Conservation (phyloP, 2,113 vertebrate genomes). For the Brevimyrus niger region DNA sequence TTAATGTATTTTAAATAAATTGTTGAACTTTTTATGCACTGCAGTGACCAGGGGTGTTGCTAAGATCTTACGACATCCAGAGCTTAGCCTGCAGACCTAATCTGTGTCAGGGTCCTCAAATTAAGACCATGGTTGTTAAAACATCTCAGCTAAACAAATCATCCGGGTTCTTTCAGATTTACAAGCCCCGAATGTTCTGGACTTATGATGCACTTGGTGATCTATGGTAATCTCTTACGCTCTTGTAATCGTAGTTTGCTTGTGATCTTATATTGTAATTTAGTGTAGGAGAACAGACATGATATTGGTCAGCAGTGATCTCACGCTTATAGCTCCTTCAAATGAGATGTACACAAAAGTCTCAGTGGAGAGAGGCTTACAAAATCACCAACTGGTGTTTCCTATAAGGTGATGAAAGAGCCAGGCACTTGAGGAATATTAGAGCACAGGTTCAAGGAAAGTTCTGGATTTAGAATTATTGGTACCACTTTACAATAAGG, state of each 20-base stretch:
- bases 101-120: background rate
- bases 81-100: background rate
- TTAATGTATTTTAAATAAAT: background rate
- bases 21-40: background rate
- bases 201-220: background rate
- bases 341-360: background rate
- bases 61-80: background rate
- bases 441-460: background rate
- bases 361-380: too few relatives aligned
- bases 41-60: background rate
- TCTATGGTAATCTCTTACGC: background rate
- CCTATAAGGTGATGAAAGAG: too few relatives aligned
- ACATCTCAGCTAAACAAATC: background rate
- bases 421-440: background rate
- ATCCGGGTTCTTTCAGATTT: background rate
- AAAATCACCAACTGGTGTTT: too few relatives aligned
- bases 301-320: background rate
- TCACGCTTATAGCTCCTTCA: background rate
- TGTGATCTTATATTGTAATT: background rate
- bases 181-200: background rate
- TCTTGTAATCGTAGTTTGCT: background rate
- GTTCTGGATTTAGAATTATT: background rate
- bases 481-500: background rate
- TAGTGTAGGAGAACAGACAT: background rate
- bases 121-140: background rate